These are phyloP conservation scores for Drosophila acutilabella DNA, from an alignment of 2,888 invertebrate species.

Conservation along the genomic window DNA sequence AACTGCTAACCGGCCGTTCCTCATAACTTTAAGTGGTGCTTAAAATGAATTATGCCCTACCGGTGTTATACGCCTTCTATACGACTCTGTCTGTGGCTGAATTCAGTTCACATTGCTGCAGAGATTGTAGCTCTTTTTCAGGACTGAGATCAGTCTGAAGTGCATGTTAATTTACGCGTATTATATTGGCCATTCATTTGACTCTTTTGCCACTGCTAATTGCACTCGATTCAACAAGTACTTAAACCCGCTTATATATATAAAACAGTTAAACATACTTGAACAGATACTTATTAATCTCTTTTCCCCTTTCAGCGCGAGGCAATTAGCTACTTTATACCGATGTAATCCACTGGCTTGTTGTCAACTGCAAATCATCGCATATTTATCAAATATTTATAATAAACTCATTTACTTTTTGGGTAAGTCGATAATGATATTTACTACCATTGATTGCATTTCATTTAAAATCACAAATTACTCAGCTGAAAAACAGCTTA, in stretches of 20 bases:
- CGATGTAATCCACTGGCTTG: conserved; percentile 17
- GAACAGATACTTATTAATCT: conserved; percentile 2
- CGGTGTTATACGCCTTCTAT: conserved; percentile 41
- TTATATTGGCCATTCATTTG: conserved; percentile 51
- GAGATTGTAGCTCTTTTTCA: conserved; percentile 37
- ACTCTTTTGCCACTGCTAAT: not conserved
- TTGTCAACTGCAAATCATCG: not conserved
- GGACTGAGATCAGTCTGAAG: conserved; percentile 29
- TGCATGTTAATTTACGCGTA: conserved; percentile 62
- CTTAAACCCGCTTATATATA: conserved; percentile 7
- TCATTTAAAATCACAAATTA: conserved; percentile 29
- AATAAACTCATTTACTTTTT: not conserved
- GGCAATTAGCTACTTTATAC: conserved; percentile 43
- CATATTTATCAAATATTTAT: conserved; percentile 18
- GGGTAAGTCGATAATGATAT: conserved; percentile 24
- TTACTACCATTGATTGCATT: conserved; percentile 19
- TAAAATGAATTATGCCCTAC: conserved; percentile 76
- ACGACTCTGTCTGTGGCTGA: conserved; percentile 23
- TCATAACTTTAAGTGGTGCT: conserved; percentile 78
- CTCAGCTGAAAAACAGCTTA: conserved; percentile 20
- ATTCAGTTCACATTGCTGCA: conserved; percentile 34
- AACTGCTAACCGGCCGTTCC: conserved; percentile 65
- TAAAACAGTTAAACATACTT: not conserved
- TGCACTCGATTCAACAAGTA: conserved; percentile 25
- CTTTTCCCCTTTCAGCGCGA: conserved; percentile 35